Conservation (phyloP, 2,888 invertebrate species). For the Sarcophaga caerulescens region DNA sequence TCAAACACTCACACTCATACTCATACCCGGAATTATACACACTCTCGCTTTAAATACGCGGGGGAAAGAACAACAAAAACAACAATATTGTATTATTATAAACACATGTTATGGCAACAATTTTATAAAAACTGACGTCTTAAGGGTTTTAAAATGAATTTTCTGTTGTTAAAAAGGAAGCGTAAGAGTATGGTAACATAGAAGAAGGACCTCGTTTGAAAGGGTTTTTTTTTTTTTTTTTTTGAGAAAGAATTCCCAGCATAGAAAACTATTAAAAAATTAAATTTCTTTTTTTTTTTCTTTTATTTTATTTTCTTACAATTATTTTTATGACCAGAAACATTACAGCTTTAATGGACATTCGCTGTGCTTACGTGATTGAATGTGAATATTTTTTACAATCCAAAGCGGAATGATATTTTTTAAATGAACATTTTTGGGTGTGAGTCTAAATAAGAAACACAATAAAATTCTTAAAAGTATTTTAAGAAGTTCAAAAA, state of each 20-base stretch:
- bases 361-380: conserved; percentile 24
- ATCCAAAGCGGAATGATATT: neutral
- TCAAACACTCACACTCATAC: conserved; percentile 4
- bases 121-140: conserved; percentile 26
- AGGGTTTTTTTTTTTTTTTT: conserved; percentile 18
- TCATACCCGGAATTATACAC: neutral
- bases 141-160: conserved; percentile 22
- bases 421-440: neutral
- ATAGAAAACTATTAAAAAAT: conserved; percentile 3
- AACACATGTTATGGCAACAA: conserved; percentile 12
- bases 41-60: too few relatives aligned
- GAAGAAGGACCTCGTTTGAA: conserved; percentile 22
- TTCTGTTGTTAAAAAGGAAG: neutral
- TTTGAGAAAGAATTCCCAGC: conserved; percentile 7
- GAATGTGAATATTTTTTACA: conserved; percentile 1
- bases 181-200: neutral
- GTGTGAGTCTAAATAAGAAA: neutral
- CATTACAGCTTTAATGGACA: neutral
- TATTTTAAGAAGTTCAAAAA: neutral
- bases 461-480: too few relatives aligned
- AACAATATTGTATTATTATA: neutral
- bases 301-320: neutral
- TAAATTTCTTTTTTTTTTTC: neutral
- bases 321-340: conserved; percentile 14
- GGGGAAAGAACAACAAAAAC: neutral